Evolutionary conservation across 2,113 vertebrate species (phyloP).

Genomic region (Rostratula benghalensis): DNA sequence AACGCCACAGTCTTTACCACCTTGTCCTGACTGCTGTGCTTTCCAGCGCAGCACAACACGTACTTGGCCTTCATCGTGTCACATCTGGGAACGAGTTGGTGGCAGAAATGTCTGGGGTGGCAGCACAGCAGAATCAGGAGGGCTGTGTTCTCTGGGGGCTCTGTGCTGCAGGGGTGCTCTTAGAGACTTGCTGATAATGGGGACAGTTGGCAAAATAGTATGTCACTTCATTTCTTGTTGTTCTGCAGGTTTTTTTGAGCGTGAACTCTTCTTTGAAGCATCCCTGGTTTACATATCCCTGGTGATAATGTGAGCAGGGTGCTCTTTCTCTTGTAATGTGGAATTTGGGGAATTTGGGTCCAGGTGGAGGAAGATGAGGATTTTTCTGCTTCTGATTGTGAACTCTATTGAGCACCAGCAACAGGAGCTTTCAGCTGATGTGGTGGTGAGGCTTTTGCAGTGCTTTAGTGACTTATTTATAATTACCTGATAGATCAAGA

Average conservation of each 20-base stretch:
- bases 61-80: background rate
- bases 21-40: background rate
- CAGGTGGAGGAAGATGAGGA: background rate
- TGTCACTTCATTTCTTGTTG: background rate
- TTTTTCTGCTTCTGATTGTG: background rate
- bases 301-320: background rate
- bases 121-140: fast-evolving
- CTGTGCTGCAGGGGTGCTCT: background rate
- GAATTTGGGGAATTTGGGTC: background rate
- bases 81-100: background rate
- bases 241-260: background rate
- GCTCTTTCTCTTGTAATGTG: background rate
- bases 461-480: background rate
- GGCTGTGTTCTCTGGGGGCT: background rate
- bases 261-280: background rate
- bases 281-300: background rate
- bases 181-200: background rate
- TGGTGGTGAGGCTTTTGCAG: background rate
- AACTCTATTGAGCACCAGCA: background rate
- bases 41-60: background rate
- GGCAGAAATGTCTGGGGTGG: background rate
- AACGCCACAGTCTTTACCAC: background rate
- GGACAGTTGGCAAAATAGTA: background rate
- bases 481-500: background rate
- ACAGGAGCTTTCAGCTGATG: background rate